Conservation (phyloP, 2,113 vertebrate species). For the Cyprinodon brontotheroides region DNA sequence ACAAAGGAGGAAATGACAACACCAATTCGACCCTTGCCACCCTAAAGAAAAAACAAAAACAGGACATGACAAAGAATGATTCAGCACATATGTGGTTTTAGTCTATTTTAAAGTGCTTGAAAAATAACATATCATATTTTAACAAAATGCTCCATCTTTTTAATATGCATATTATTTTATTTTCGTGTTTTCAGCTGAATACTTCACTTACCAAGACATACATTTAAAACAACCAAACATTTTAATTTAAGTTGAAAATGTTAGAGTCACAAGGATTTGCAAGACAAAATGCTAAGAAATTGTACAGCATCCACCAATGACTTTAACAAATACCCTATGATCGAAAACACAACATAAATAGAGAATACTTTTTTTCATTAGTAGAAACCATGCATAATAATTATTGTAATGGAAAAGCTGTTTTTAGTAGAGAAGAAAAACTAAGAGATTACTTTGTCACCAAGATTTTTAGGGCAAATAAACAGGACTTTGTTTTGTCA, state of each 20-base stretch:
- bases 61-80: slow-evolving; percentile 22
- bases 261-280: not conserved
- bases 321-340: too few species aligned
- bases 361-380: not conserved
- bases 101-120: not conserved
- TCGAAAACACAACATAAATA: not conserved
- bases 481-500: not conserved
- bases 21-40: slow-evolving; percentile 92
- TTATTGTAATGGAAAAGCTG: not conserved
- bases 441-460: not conserved
- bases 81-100: slow-evolving; percentile 20
- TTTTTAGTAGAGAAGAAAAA: not conserved
- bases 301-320: not conserved
- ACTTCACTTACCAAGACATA: too few species aligned
- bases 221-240: not conserved
- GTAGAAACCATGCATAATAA: not conserved
- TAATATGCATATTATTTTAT: not conserved
- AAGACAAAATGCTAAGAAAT: not conserved
- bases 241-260: not conserved
- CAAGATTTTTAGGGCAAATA: not conserved
- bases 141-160: not conserved
- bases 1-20: slow-evolving; percentile 95
- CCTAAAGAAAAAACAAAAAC: slow-evolving; percentile 72
- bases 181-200: not conserved
- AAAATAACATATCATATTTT: not conserved